Percentiles rank a stretch among this genome's conserved stretches.
These are phyloP conservation scores for Calliphora vomitoria DNA, from an alignment of 2,888 invertebrate species.

Conservation along the genomic window DNA sequence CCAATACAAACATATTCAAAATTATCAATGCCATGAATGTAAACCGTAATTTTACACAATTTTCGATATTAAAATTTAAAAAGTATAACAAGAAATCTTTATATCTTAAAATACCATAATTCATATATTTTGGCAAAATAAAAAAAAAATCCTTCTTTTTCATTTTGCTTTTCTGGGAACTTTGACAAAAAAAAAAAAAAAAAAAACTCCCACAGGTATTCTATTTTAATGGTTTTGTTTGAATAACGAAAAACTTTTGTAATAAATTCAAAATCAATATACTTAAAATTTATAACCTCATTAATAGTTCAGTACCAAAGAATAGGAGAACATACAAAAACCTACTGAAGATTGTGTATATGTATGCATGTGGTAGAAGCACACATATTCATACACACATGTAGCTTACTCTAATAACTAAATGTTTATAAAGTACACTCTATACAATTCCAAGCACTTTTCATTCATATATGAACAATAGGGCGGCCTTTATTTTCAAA, in stretches of 20 bases:
- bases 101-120: background rate
- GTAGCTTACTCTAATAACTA: constrained; percentile 13
- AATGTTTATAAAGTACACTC: constrained; percentile 53
- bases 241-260: constrained; percentile 68
- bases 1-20: background rate
- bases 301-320: constrained; percentile 69
- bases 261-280: constrained; percentile 74
- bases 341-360: background rate
- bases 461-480: background rate
- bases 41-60: background rate
- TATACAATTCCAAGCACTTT: constrained; percentile 10
- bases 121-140: constrained; percentile 17
- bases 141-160: background rate
- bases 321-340: background rate
- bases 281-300: constrained; percentile 74
- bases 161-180: background rate
- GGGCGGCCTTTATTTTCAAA: too few species aligned
- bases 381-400: background rate
- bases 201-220: constrained; percentile 66
- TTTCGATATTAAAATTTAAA: background rate
- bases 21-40: background rate
- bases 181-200: too few species aligned
- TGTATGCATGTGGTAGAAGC: background rate
- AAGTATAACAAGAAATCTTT: background rate
- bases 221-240: constrained; percentile 54